Conservation (phyloP, 2,797 vertebrate genomes). For the Danio aesculapii region DNA sequence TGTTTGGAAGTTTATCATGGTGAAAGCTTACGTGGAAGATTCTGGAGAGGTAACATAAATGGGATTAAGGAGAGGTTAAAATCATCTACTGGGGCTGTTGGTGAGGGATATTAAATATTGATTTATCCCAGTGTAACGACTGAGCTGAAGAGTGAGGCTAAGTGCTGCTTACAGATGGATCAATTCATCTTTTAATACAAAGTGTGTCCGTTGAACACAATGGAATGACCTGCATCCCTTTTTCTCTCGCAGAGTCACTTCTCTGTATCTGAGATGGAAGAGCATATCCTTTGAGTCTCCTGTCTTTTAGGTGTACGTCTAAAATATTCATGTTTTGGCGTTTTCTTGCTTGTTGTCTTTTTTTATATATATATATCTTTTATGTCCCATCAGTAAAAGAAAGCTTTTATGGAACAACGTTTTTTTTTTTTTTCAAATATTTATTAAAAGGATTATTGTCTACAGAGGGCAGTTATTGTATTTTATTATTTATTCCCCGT, state of each 20-base stretch:
- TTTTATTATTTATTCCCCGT: conserved; percentile 81
- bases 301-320: conserved; percentile 73
- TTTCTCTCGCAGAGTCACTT: conserved; percentile 27
- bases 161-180: conserved; percentile 89
- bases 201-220: conserved; percentile 81
- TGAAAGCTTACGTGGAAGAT: conserved; percentile 81
- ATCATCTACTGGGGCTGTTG: conserved; percentile 85
- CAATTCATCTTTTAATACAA: conserved; percentile 89
- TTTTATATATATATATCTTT: conserved; percentile 71
- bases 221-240: conserved; percentile 64
- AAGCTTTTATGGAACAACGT: conserved; percentile 79
- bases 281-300: conserved; percentile 59
- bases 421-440: conserved; percentile 84
- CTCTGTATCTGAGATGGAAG: conserved; percentile 43
- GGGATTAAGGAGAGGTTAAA: conserved; percentile 92
- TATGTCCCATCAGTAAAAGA: conserved; percentile 76
- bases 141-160: conserved; percentile 84
- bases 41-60: conserved; percentile 91
- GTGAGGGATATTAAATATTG: conserved; percentile 92
- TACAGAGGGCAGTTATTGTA: conserved; percentile 79
- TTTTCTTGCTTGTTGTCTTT: conserved; percentile 68
- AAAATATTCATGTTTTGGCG: conserved; percentile 80
- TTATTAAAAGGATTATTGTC: conserved; percentile 82
- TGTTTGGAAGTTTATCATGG: conserved; percentile 88
- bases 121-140: conserved; percentile 88